phyloP scores from a whole-genome alignment of 1,140 invertebrate genomes.

The Goniozus legneri region DNA sequence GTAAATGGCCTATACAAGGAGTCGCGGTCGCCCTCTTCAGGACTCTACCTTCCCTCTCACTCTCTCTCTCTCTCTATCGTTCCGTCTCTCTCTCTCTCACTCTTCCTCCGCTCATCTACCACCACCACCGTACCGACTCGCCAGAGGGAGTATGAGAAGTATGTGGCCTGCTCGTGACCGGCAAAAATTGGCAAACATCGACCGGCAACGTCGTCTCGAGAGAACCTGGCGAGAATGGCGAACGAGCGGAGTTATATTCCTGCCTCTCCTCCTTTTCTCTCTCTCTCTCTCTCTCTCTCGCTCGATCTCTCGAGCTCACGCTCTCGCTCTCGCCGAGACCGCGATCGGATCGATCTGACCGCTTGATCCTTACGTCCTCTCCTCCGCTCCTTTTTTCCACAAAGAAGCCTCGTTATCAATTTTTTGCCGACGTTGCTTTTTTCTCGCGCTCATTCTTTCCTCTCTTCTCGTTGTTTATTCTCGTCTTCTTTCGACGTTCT shows the following conservation, averaged over 20 bases:
- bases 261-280: constrained; percentile 13
- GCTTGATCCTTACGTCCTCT: background rate
- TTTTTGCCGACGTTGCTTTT: too few relatives aligned
- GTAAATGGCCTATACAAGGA: constrained; percentile 31
- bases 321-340: background rate
- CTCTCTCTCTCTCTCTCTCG: background rate
- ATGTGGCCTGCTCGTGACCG: constrained; percentile 3
- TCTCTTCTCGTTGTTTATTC: too few relatives aligned
- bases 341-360: background rate
- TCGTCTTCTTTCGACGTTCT: too few relatives aligned
- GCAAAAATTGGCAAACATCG: constrained; percentile 24
- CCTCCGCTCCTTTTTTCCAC: background rate
- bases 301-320: background rate
- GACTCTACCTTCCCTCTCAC: constrained; percentile 10
- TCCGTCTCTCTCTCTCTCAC: constrained; percentile 1
- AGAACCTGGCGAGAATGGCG: constrained; percentile 3
- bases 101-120: background rate
- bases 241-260: constrained; percentile 1
- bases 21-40: constrained; percentile 7
- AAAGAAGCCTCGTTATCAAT: too few relatives aligned
- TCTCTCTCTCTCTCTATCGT: too few relatives aligned
- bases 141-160: background rate
- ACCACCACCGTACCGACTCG: background rate
- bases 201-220: constrained; percentile 10
- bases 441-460: too few relatives aligned